Evolutionary conservation across 2,797 vertebrate genomes (phyloP).

Genomic region (Anas bernieri): DNA sequence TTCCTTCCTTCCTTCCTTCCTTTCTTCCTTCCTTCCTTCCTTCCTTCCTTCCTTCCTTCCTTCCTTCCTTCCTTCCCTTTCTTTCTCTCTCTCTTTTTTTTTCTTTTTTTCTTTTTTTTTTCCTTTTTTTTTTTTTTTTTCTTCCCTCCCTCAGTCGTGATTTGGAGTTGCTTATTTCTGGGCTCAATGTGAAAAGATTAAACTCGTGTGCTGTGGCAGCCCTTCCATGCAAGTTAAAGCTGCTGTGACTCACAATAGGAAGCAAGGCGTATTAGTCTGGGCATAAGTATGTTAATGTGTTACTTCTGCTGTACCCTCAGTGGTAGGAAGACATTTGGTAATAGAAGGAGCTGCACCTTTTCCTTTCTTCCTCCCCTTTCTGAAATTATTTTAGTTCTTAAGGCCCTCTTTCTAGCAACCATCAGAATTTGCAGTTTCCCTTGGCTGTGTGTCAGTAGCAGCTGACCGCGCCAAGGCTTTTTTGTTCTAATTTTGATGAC

Average conservation of each 20-base stretch:
- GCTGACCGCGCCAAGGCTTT: neutral
- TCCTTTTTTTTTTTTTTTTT: too few relatives aligned
- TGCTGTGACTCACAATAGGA: neutral
- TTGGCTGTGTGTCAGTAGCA: rapidly evolving
- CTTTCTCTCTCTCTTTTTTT: neutral
- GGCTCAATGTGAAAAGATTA: conserved; percentile 6
- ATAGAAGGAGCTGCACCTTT: neutral
- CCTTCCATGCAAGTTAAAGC: neutral
- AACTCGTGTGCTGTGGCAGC: neutral
- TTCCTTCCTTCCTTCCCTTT: too few relatives aligned
- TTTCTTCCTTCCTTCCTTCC: too few relatives aligned
- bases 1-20: too few relatives aligned
- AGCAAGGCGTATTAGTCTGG: neutral
- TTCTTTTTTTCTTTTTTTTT: neutral
- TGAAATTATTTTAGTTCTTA: neutral
- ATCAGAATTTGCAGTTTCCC: neutral
- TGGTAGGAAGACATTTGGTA: neutral
- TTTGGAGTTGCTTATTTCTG: neutral
- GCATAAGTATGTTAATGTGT: neutral
- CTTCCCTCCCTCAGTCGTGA: neutral
- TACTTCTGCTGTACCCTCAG: neutral
- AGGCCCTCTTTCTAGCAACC: neutral
- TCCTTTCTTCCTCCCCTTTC: neutral
- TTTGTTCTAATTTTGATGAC: neutral
- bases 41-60: too few relatives aligned